Conservation (phyloP, 2,797 vertebrate species). For the Paratrypauchen microcephalus region DNA sequence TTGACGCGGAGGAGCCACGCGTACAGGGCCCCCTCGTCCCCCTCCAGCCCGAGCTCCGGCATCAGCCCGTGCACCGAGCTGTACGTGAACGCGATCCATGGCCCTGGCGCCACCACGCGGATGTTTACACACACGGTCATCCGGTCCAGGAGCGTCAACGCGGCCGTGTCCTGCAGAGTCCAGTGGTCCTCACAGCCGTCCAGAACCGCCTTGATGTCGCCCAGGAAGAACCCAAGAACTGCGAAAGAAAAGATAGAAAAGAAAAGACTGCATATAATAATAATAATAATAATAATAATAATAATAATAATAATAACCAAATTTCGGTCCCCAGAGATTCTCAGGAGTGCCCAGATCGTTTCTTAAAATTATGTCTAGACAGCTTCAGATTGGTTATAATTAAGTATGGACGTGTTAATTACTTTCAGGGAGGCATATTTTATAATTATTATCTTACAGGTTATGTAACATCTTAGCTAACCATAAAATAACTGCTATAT, state of each 20-base stretch:
- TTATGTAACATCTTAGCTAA: too few relatives aligned
- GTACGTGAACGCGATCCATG: slow-evolving; percentile 79
- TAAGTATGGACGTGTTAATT: too few relatives aligned
- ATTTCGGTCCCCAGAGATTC: too few relatives aligned
- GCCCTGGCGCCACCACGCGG: slow-evolving; percentile 58
- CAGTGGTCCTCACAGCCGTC: slow-evolving; percentile 71
- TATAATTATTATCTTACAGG: too few relatives aligned
- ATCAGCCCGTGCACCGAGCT: slow-evolving; percentile 35
- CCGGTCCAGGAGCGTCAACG: slow-evolving; percentile 60
- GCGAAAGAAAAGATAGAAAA: neutral
- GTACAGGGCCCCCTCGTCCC: slow-evolving; percentile 64
- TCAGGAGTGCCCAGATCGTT: too few relatives aligned
- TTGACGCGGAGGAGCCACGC: slow-evolving; percentile 73
- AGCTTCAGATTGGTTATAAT: too few relatives aligned
- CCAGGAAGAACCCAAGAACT: slow-evolving; percentile 65
- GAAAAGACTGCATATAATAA: too few relatives aligned
- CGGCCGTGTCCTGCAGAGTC: slow-evolving; percentile 59
- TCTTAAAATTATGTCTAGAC: too few relatives aligned
- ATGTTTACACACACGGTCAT: slow-evolving; percentile 76
- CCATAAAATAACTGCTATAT: too few relatives aligned
- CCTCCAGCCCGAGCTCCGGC: slow-evolving; percentile 74
- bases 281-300: too few relatives aligned
- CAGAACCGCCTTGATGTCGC: slow-evolving; percentile 71
- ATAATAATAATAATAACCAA: too few relatives aligned
- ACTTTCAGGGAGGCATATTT: too few relatives aligned